Percentiles rank a stretch among this genome's conserved stretches.
phyloP scores from a whole-genome alignment of 1,140 invertebrate species.

The Pomacea maculata region DNA sequence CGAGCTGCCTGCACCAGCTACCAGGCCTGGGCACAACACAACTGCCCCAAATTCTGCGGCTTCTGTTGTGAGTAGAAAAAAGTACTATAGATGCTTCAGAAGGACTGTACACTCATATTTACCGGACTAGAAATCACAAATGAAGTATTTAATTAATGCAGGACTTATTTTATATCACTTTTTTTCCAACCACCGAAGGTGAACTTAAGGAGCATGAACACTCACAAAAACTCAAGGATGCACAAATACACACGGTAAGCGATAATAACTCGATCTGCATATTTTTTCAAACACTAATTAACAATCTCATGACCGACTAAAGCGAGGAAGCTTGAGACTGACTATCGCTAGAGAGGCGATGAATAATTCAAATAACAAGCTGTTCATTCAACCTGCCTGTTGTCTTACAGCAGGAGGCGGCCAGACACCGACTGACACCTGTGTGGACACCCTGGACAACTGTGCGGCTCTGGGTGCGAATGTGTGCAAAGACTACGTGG shows the following conservation, averaged over 20 bases:
- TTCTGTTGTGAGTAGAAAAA: conserved; percentile 31
- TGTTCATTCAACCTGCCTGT: background rate
- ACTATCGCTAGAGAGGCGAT: background rate
- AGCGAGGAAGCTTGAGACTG: background rate
- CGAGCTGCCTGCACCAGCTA: conserved; percentile 32
- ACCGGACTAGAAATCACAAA: too few relatives aligned
- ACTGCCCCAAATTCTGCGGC: conserved; percentile 39
- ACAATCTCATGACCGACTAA: background rate
- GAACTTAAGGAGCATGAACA: background rate
- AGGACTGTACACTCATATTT: too few relatives aligned
- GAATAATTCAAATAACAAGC: background rate
- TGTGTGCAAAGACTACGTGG: conserved; percentile 35
- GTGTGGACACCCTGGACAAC: conserved; percentile 36
- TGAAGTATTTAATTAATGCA: background rate
- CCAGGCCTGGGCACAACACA: conserved; percentile 29
- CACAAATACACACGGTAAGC: too few relatives aligned
- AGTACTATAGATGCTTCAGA: too few relatives aligned
- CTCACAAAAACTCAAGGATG: too few relatives aligned
- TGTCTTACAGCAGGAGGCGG: conserved; percentile 3
- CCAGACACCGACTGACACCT: background rate
- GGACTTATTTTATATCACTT: background rate
- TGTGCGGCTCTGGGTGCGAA: conserved; percentile 33
- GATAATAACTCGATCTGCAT: background rate
- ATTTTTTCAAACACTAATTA: background rate
- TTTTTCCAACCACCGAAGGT: background rate